These are phyloP conservation scores for Diplazon laetatorius DNA, from an alignment of 2,888 invertebrate genomes.

Conservation along the genomic window DNA sequence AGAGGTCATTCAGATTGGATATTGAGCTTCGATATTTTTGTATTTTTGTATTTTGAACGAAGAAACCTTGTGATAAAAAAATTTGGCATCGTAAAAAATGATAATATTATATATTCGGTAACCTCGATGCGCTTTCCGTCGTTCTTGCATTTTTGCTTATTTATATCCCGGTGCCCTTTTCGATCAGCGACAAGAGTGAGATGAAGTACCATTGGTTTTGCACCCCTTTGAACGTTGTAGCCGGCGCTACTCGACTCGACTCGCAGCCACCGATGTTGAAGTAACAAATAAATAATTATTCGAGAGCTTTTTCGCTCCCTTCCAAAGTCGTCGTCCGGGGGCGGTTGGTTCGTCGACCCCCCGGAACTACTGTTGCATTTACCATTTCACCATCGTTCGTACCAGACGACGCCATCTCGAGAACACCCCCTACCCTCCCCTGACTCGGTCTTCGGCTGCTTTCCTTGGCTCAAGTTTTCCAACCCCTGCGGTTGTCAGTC, in stretches of 20 bases:
- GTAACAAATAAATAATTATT: conserved; percentile 63
- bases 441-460: neutral
- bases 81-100: too few relatives aligned
- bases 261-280: conserved; percentile 20
- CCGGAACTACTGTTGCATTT: conserved; percentile 39
- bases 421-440: neutral
- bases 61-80: too few relatives aligned
- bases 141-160: neutral
- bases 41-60: too few relatives aligned
- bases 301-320: conserved; percentile 58
- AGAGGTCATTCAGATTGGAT: too few relatives aligned
- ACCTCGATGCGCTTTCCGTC: neutral
- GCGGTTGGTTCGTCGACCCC: conserved; percentile 53
- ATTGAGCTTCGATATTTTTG: too few relatives aligned
- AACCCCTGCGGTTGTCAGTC: conserved; percentile 17
- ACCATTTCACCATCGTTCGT: conserved; percentile 34
- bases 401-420: conserved; percentile 14
- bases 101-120: too few relatives aligned
- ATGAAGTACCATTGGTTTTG: conserved; percentile 16
- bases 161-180: conserved; percentile 1
- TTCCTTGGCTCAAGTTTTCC: neutral
- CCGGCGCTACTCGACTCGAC: conserved; percentile 7
- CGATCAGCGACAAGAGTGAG: neutral
- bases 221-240: conserved; percentile 1
- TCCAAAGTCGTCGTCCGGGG: conserved; percentile 6